Conservation (phyloP, 2,888 invertebrate genomes). For the Oasisia sp. region DNA sequence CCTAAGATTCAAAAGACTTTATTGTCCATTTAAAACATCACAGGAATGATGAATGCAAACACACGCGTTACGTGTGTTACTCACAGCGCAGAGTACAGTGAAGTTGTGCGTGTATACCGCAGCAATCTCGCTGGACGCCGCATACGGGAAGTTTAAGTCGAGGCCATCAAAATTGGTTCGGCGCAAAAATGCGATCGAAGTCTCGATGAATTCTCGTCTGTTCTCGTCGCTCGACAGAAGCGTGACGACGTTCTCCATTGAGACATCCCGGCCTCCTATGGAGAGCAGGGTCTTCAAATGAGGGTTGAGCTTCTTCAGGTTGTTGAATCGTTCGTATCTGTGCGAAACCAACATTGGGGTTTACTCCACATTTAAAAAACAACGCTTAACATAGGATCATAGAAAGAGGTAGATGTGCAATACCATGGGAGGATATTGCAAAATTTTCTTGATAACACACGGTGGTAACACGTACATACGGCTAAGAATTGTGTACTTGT, state of each 20-base stretch:
- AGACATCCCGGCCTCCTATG: slow-evolving; percentile 57
- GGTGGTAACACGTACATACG: too few relatives aligned
- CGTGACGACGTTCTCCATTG: slow-evolving; percentile 45
- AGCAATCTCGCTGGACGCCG: slow-evolving; percentile 46
- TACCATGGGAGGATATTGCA: too few relatives aligned
- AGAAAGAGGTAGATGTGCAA: too few relatives aligned
- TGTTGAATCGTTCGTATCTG: not conserved
- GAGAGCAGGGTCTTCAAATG: slow-evolving; percentile 50
- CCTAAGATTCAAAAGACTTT: not conserved
- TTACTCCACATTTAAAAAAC: too few relatives aligned
- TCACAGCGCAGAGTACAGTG: slow-evolving; percentile 46
- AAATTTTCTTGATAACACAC: too few relatives aligned
- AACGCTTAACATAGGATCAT: too few relatives aligned
- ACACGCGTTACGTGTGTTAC: not conserved
- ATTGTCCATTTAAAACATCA: too few relatives aligned
- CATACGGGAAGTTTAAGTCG: slow-evolving; percentile 53
- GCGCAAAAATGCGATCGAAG: slow-evolving; percentile 44
- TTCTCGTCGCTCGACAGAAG: slow-evolving; percentile 41
- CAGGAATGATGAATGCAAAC: too few relatives aligned
- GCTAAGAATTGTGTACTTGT: too few relatives aligned
- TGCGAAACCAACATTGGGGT: not conserved
- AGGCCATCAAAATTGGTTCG: slow-evolving; percentile 47
- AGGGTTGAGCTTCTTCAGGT: not conserved
- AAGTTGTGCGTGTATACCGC: slow-evolving; percentile 50
- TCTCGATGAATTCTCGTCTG: slow-evolving; percentile 43